A percentile compares a stretch with the other conserved stretches of the same genome.
Evolutionary conservation across 2,888 invertebrate species (phyloP).

Genomic region (Branchipolynoe longqiensis): DNA sequence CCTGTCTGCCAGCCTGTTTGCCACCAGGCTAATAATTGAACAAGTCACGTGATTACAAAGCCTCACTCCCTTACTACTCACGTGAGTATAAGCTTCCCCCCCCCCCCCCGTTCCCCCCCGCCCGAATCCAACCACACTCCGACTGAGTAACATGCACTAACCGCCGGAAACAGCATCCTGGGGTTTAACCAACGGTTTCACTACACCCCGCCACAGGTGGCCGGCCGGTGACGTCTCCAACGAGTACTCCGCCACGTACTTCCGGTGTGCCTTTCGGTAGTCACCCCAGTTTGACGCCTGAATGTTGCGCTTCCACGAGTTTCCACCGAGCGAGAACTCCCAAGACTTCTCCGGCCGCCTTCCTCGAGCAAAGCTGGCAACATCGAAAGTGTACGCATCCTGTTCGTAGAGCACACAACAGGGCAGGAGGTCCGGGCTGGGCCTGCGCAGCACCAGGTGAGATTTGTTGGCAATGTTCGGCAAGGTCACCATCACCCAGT

Average conservation of each 20-base stretch:
- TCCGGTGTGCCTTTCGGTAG: constrained; percentile 70
- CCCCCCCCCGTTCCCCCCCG: no score
- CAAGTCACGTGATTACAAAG: no score
- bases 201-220: constrained; percentile 72
- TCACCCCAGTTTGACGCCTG: constrained; percentile 73
- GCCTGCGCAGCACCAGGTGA: not conserved
- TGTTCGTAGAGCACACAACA: not conserved
- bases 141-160: no score
- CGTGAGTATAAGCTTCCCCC: no score
- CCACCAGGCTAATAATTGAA: no score
- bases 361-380: not conserved
- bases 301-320: constrained; percentile 44
- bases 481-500: constrained; percentile 39
- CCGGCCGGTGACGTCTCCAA: constrained; percentile 66
- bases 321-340: constrained; percentile 40
- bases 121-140: no score
- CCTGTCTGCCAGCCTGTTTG: no score
- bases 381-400: constrained; percentile 1
- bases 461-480: constrained; percentile 40
- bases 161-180: constrained; percentile 71
- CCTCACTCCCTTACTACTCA: no score
- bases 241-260: not conserved
- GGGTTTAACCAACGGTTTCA: constrained; percentile 75
- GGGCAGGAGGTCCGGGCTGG: constrained; percentile 6
- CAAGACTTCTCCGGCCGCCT: not conserved